Evolutionary conservation across 1,140 invertebrate species (phyloP), one percentile per base, ranked within the genome.

Genomic region (Brachionus angularis): DNA sequence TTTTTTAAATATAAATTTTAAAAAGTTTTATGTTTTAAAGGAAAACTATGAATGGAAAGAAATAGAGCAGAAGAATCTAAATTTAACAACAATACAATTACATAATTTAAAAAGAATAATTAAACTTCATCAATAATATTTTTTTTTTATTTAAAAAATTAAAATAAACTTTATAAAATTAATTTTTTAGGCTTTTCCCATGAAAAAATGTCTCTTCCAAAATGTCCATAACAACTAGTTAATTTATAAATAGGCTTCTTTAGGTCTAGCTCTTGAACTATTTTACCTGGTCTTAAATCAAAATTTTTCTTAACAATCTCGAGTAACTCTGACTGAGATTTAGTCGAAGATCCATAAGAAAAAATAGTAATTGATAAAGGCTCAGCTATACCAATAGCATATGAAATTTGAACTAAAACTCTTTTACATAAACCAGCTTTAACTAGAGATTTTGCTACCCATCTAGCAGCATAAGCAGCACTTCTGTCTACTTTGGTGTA

Each of bases 171-270:
- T 71, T 44, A 71, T 33, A 89, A 82, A 71, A 85, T 83, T 33
- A 96, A 83, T 71, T 86, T 83, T 82, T 96, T 98, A 72, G 94
- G 91, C 78, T 89, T 85, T 83, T 98, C 95, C 96, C 96, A 99
- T 72, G 91, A 85, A 83, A 99, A 98, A 69, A 91, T 90, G 58
- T 89, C 87, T 50, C 94, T 87, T 46, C 96, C 96, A 84, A 99
- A 99, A 83, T 99, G 96, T 42, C 96, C 96, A 80, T 98, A 98
- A 34, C 89, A 89, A 77, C 93, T 94, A 50, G 96, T 99, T 76
- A 89, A 88, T 83, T 96, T 91, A 83, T 98, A 99, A 75, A 99
- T 97, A 31, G 96, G 95, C 75, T 89, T 87, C 76, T 91, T 86
- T 67, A 99, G 86, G 78, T 96, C 90, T 73, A 99, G 83, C 75